phyloP scores from a whole-genome alignment of 2,797 vertebrate species.

The Danio albolineatus region DNA sequence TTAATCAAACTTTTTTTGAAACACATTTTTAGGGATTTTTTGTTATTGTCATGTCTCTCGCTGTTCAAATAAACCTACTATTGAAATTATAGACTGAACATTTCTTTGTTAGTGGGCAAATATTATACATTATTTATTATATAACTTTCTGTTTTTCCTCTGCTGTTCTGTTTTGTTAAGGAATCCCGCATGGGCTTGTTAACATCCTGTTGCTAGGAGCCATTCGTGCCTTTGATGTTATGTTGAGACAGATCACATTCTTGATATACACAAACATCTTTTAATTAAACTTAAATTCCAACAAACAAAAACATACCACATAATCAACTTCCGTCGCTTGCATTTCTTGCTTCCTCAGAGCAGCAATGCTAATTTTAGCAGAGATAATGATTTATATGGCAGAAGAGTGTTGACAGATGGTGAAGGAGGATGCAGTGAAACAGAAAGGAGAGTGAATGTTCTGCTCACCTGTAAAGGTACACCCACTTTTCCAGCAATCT shows the following conservation, averaged over 20 bases:
- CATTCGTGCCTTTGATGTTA: background rate
- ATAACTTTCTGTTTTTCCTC: slow-evolving; percentile 1
- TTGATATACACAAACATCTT: background rate
- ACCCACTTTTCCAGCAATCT: slow-evolving; percentile 81
- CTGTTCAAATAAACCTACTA: too few relatives aligned
- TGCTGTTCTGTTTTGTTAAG: slow-evolving; percentile 2
- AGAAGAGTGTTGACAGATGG: background rate
- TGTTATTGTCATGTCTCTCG: too few relatives aligned
- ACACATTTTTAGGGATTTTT: too few relatives aligned
- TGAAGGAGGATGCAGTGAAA: background rate
- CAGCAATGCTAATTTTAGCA: slow-evolving; percentile 1
- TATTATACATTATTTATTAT: too few relatives aligned
- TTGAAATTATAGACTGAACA: too few relatives aligned
- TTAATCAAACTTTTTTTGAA: too few relatives aligned
- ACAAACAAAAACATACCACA: background rate
- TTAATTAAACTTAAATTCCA: background rate
- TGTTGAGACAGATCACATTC: slow-evolving; percentile 2
- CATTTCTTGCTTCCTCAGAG: background rate
- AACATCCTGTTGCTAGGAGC: slow-evolving; percentile 28
- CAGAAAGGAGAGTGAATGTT: background rate
- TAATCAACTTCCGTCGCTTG: background rate
- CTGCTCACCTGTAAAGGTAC: slow-evolving; percentile 90
- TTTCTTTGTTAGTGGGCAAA: too few relatives aligned
- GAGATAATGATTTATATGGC: background rate
- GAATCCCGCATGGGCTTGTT: slow-evolving; percentile 2